Evolutionary conservation across 1,140 invertebrate genomes (phyloP).

Genomic region (Sinonovacula constricta): DNA sequence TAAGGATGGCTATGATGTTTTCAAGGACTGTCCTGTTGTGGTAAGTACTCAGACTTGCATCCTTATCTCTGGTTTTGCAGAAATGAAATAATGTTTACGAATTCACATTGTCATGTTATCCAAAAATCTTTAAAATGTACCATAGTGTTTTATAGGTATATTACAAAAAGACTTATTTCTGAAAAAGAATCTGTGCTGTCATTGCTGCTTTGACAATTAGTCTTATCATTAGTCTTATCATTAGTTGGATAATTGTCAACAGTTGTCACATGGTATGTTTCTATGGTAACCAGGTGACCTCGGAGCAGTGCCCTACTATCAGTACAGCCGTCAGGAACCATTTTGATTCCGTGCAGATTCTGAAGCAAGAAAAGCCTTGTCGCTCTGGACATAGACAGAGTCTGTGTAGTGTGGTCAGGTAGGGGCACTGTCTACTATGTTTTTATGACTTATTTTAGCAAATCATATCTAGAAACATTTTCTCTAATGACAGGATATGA

Average conservation of each 20-base stretch:
- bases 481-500: too few species aligned
- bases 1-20: conserved; percentile 91
- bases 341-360: conserved; percentile 90
- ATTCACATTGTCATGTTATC: background rate
- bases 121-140: background rate
- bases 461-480: too few species aligned
- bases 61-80: too few species aligned
- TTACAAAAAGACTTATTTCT: background rate
- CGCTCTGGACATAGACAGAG: conserved; percentile 90
- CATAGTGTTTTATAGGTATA: background rate
- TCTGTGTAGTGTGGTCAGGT: conserved; percentile 81
- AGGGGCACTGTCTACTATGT: background rate
- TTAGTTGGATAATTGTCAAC: too few species aligned
- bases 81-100: too few species aligned
- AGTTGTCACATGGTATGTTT: too few species aligned
- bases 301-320: conserved; percentile 90
- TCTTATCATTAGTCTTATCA: background rate
- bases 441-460: too few species aligned
- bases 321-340: conserved; percentile 91
- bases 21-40: conserved; percentile 83
- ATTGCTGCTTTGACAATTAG: background rate
- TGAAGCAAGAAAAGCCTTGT: conserved; percentile 84
- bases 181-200: conserved; percentile 1
- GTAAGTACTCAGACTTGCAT: conserved; percentile 82
- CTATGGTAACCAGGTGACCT: conserved; percentile 88